phyloP scores from a whole-genome alignment of 2,888 invertebrate species.

The Tortrix viridana region DNA sequence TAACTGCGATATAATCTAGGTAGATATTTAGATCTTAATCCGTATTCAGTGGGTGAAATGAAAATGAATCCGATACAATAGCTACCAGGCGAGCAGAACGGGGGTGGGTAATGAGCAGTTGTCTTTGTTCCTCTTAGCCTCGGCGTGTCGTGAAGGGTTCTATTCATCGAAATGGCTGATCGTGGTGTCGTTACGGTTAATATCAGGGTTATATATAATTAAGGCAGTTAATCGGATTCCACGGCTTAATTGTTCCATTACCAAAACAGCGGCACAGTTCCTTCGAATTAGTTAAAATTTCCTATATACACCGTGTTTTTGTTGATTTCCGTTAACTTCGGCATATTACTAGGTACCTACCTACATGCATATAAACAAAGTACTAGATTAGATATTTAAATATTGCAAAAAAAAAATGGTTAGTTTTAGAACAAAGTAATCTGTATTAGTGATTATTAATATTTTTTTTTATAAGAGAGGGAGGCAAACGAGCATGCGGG shows the following conservation, averaged over 20 bases:
- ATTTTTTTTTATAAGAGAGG: no score
- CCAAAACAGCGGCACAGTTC: no score
- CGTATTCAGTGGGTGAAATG: constrained; percentile 16
- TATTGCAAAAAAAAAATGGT: no score
- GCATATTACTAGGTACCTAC: no score
- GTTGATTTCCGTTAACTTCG: no score
- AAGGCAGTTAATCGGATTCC: background rate
- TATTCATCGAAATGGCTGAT: constrained; percentile 15
- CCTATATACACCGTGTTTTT: no score
- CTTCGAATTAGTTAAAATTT: no score
- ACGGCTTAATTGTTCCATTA: background rate
- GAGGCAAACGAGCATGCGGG: no score
- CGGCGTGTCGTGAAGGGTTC: constrained; percentile 11
- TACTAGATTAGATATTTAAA: no score
- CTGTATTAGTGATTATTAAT: no score
- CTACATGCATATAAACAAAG: no score
- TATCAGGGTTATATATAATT: constrained; percentile 4
- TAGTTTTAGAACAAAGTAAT: no score
- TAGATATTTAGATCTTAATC: constrained; percentile 12
- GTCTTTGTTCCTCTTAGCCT: constrained; percentile 12
- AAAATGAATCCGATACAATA: constrained; percentile 22
- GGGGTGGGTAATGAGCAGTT: constrained; percentile 49
- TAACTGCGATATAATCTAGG: background rate
- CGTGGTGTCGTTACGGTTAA: constrained; percentile 2
- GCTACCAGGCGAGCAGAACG: constrained; percentile 27